These are phyloP conservation scores for Dreissena rostriformis DNA, from an alignment of 1,140 invertebrate species.

Conservation along the genomic window DNA sequence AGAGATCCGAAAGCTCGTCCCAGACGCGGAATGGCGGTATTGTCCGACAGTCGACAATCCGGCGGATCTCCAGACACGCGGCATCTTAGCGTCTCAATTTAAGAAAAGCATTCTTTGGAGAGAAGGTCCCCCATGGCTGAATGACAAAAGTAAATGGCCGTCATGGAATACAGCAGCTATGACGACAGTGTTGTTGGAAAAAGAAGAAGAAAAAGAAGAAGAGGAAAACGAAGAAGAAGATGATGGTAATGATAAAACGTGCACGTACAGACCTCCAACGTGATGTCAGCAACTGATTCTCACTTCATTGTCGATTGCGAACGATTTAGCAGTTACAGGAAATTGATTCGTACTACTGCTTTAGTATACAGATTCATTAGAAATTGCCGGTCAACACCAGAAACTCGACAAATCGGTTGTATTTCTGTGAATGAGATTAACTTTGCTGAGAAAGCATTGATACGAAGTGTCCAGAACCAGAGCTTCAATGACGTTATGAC, in stretches of 20 bases:
- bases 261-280: no score
- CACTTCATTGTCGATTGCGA: no score
- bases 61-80: background rate
- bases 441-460: background rate
- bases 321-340: background rate
- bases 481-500: background rate
- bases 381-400: background rate
- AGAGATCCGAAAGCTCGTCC: background rate
- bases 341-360: background rate
- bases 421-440: no score
- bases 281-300: no score
- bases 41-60: conserved; percentile 4
- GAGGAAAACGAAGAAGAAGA: no score
- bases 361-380: background rate
- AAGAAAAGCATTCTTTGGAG: background rate
- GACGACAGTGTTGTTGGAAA: no score
- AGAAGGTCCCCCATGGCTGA: conserved; percentile 1
- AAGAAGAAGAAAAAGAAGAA: no score
- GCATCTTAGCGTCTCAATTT: conserved; percentile 1
- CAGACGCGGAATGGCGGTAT: background rate
- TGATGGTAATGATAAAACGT: no score
- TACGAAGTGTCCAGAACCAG: background rate
- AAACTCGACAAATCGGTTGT: background rate
- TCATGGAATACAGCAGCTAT: background rate
- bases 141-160: background rate